Percentiles rank a stretch among this genome's conserved stretches.
Conservation (phyloP, 2,888 invertebrate species). For the Mimumesa dahlbomi region DNA sequence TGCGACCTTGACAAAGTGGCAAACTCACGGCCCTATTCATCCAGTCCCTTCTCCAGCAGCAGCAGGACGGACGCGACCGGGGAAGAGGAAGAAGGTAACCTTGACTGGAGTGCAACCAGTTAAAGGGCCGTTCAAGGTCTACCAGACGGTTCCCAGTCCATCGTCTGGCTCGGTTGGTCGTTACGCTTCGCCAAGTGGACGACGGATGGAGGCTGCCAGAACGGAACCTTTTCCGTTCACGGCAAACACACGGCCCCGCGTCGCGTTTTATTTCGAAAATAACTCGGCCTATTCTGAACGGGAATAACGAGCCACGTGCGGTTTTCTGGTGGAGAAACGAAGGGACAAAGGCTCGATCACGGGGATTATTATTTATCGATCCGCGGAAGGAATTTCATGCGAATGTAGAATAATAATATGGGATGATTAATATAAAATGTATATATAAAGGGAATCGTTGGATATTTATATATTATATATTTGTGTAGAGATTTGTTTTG, state of each 20-base stretch:
- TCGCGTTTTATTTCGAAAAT: slow-evolving; percentile 37
- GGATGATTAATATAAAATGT: too few species aligned
- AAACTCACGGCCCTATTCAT: slow-evolving; percentile 63
- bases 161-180: slow-evolving; percentile 60
- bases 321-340: not conserved
- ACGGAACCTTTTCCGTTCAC: slow-evolving; percentile 62
- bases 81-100: slow-evolving; percentile 68
- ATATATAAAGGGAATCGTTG: too few species aligned
- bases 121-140: slow-evolving; percentile 73
- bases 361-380: too few species aligned
- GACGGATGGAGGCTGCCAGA: slow-evolving; percentile 61
- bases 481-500: too few species aligned
- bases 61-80: slow-evolving; percentile 21
- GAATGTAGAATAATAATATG: too few species aligned
- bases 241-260: slow-evolving; percentile 31
- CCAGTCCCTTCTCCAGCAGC: slow-evolving; percentile 30
- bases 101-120: slow-evolving; percentile 69
- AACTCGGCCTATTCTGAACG: slow-evolving; percentile 5
- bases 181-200: slow-evolving; percentile 65
- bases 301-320: slow-evolving; percentile 36
- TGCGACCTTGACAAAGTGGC: slow-evolving; percentile 63
- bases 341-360: not conserved
- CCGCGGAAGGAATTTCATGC: too few species aligned
- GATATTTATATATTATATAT: too few species aligned
- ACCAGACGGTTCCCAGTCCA: slow-evolving; percentile 64